A percentile compares a stretch with the other conserved stretches of the same genome.
Evolutionary conservation across 1,140 invertebrate genomes (phyloP).

Genomic region (Archegozetes longisetosus): DNA sequence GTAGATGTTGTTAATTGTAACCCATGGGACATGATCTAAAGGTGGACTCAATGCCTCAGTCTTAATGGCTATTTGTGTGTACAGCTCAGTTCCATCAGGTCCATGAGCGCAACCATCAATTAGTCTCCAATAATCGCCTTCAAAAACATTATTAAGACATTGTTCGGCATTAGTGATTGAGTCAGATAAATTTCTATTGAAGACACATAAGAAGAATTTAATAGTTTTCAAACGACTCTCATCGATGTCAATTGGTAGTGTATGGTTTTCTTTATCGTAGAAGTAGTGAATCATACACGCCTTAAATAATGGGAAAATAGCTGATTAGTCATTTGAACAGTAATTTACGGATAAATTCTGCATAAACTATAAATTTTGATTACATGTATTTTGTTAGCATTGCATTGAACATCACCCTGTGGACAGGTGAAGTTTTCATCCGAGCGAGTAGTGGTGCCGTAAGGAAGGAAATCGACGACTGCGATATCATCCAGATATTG

Average conservation of each 20-base stretch:
- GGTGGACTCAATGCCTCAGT: not conserved
- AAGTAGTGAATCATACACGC: conserved; percentile 5
- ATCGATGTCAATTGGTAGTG: not conserved
- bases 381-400: conserved; percentile 9
- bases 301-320: not conserved
- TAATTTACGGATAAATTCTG: too few species aligned
- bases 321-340: too few species aligned
- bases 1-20: not conserved
- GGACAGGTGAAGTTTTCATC: not conserved
- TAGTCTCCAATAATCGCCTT: conserved; percentile 1
- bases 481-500: conserved; percentile 14
- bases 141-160: not conserved
- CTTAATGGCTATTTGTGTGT: not conserved
- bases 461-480: not conserved
- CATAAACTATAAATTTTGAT: not conserved
- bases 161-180: not conserved
- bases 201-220: not conserved
- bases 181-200: not conserved
- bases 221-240: not conserved
- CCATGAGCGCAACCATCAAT: conserved; percentile 1
- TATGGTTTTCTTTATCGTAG: not conserved
- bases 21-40: not conserved
- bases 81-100: not conserved
- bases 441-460: not conserved
- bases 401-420: not conserved